Evolutionary conservation across 2,888 invertebrate genomes (phyloP).

Genomic region (Hypena proboscidalis): DNA sequence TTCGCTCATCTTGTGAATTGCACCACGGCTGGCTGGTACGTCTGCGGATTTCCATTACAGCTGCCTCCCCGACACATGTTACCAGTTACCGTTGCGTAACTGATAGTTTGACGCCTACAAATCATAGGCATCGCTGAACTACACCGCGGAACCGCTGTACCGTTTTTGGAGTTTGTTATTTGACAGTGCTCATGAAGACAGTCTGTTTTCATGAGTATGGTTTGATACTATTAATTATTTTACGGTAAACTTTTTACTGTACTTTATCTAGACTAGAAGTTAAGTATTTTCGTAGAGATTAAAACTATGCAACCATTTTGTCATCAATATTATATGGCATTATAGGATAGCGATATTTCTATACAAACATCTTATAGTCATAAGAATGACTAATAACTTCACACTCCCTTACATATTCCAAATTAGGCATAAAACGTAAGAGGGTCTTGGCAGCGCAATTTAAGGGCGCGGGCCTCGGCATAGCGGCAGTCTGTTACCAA

Average conservation of each 20-base stretch:
- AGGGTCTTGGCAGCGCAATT: conserved; percentile 41
- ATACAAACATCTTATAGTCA: no score
- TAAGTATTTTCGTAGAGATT: no score
- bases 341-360: no score
- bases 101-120: conserved; percentile 29
- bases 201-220: no score
- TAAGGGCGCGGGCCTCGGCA: conserved; percentile 48
- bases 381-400: no score
- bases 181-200: no score
- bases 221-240: no score
- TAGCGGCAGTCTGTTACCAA: conserved; percentile 72
- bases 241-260: no score
- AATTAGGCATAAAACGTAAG: neutral
- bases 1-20: conserved; percentile 18
- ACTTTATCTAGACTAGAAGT: no score
- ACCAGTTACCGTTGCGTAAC: conserved; percentile 34
- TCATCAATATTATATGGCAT: no score
- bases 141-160: neutral
- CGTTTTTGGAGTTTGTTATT: neutral
- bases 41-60: conserved; percentile 73
- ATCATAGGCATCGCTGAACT: conserved; percentile 21
- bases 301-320: no score
- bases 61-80: conserved; percentile 50
- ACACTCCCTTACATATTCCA: no score
- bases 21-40: conserved; percentile 47